Evolutionary conservation across 2,113 vertebrate genomes (phyloP), one percentile per base, ranked within the genome.

Genomic region (Atrichornis clamosus): DNA sequence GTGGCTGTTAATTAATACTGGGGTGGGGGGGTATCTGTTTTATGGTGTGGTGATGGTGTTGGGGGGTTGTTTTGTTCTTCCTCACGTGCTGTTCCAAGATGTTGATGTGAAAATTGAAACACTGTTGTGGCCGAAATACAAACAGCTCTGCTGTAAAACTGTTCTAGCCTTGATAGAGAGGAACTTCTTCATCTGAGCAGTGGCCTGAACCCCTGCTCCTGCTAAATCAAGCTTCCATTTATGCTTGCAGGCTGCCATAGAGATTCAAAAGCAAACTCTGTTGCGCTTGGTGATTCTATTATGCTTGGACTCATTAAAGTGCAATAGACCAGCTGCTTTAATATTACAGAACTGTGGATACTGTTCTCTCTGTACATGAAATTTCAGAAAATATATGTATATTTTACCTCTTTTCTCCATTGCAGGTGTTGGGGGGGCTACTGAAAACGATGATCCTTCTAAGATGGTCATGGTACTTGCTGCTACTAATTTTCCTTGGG

Each of bases 381-480:
- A 56, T 19, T 56, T 80, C 11, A 81, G 33, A 59, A 76, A 50
- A 15, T 7, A 1, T 16, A 9, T 0, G 4, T 39, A 4, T 20
- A 1, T 68, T 93, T 92, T 62, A 49, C 73, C 58, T 63, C 20
- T 82, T 74, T 67, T 59, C 50, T 77, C n/a, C 20, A 37, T 41
- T 95, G 30, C 76, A 99, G 99, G 99, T 97, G 99, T 99, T 27
- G 99, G 99, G 28, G 99, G 99, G n/a, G 98, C 99, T 30, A 97
- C 98, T 74, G 99, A 99, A 97, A 99, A 98, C 42, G 99, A 99
- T 20, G 99, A 99, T 96, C 99, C 99, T 27, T 99, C 99, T 28
- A 99, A 99, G 97, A 99, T 99, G 99, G 99, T 99, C 88, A 99
- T 99, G 99, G 99, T 99, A 82, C 97, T 99, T 87, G 99, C 99